These are phyloP conservation scores for Strigamia maritima DNA, from an alignment of 2,888 invertebrate species.

Conservation along the genomic window DNA sequence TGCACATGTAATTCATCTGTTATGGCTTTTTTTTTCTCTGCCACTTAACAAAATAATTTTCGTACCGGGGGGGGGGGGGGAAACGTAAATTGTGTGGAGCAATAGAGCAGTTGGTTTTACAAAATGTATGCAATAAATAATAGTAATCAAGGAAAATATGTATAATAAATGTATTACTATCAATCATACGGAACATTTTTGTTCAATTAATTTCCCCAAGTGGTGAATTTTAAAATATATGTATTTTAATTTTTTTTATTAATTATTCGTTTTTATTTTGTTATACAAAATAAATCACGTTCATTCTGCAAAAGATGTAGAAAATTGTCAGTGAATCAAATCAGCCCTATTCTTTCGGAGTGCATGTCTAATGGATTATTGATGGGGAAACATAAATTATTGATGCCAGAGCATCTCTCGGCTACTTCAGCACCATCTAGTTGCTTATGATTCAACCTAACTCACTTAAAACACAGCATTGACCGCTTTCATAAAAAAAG, in stretches of 20 bases:
- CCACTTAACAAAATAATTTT: too few relatives aligned
- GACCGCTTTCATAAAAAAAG: neutral
- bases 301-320: neutral
- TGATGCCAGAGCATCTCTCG: neutral
- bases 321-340: constrained; percentile 6
- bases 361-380: constrained; percentile 30
- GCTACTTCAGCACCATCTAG: neutral
- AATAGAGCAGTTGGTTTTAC: too few relatives aligned
- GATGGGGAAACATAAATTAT: constrained; percentile 18
- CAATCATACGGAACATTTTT: neutral
- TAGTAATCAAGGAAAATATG: too few relatives aligned
- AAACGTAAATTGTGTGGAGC: too few relatives aligned
- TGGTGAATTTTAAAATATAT: neutral
- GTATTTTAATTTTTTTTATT: neutral
- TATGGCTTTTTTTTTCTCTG: neutral
- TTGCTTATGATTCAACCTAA: neutral
- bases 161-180: too few relatives aligned
- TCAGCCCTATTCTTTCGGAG: neutral
- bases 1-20: neutral
- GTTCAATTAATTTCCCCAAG: neutral
- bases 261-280: neutral
- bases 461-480: neutral
- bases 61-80: too few relatives aligned
- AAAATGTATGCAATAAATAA: too few relatives aligned
- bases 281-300: neutral